Percentiles rank a stretch among this genome's conserved stretches.
Evolutionary conservation across 1,140 invertebrate species (phyloP).

Genomic region (Mylabris phalerata): DNA sequence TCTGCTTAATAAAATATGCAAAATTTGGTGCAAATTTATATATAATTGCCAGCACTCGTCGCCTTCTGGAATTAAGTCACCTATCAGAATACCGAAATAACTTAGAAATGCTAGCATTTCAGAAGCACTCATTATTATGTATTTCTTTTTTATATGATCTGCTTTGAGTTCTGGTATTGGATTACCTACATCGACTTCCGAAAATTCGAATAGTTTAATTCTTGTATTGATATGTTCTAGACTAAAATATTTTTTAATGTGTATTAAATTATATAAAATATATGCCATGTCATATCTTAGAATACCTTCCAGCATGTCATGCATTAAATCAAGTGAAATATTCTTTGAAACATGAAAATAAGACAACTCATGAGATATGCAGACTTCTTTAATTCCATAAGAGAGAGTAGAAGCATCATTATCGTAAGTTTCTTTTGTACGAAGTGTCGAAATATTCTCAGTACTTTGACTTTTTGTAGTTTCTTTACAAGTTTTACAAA

Average conservation of each 20-base stretch:
- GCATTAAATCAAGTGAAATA: slow-evolving; percentile 38
- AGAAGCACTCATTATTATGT: slow-evolving; percentile 4
- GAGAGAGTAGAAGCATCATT: background rate
- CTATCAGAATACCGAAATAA: slow-evolving; percentile 10
- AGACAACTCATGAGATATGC: slow-evolving; percentile 32
- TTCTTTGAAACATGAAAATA: slow-evolving; percentile 40
- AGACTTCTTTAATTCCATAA: slow-evolving; percentile 29
- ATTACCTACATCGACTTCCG: background rate
- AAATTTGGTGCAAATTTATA: no score
- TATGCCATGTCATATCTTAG: slow-evolving; percentile 33
- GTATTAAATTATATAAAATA: slow-evolving; percentile 33
- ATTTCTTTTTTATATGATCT: slow-evolving; percentile 10
- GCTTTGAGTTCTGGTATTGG: slow-evolving; percentile 2
- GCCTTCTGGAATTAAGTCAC: slow-evolving; percentile 4
- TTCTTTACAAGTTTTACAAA: slow-evolving; percentile 25
- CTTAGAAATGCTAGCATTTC: slow-evolving; percentile 5
- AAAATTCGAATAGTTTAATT: slow-evolving; percentile 19
- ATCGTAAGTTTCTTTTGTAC: slow-evolving; percentile 11
- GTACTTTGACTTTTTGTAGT: slow-evolving; percentile 10
- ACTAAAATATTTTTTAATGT: slow-evolving; percentile 30
- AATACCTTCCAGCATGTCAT: slow-evolving; percentile 18
- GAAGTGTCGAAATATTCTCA: slow-evolving; percentile 11
- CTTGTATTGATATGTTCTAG: slow-evolving; percentile 29
- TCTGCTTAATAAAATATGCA: no score
- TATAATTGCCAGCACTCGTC: slow-evolving; percentile 6